phyloP scores from a whole-genome alignment of 2,888 invertebrate species.

The Mamestra brassicae region DNA sequence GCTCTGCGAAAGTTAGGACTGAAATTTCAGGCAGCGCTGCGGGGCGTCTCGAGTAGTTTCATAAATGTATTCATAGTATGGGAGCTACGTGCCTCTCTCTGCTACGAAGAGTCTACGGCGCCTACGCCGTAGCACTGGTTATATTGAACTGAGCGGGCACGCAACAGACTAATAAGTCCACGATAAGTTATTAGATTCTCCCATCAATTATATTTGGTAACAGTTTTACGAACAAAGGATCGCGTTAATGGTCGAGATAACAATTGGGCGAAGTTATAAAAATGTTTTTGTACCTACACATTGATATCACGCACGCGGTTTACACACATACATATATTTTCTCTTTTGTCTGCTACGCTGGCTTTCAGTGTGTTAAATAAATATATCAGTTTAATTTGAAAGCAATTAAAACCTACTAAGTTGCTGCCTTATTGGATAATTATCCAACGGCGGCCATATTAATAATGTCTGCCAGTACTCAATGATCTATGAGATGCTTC shows the following conservation, averaged over 20 bases:
- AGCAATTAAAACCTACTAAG: constrained; percentile 15
- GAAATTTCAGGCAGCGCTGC: constrained; percentile 39
- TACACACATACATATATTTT: neutral
- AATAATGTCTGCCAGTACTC: neutral
- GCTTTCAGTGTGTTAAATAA: neutral
- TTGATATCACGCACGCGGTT: neutral
- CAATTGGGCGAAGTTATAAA: neutral
- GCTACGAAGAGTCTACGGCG: constrained; percentile 51
- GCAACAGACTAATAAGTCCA: constrained; percentile 25
- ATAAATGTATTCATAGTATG: constrained; percentile 60
- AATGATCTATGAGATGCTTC: neutral
- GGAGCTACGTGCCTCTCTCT: constrained; percentile 51
- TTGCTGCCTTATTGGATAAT: neutral
- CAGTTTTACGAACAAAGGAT: constrained; percentile 22
- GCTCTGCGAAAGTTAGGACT: constrained; percentile 19
- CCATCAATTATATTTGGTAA: too few relatives aligned
- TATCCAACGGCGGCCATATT: neutral
- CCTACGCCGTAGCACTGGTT: constrained; percentile 62
- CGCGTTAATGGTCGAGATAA: neutral
- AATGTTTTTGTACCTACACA: neutral
- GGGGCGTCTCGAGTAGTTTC: constrained; percentile 43
- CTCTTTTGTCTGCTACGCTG: neutral
- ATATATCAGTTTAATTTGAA: neutral
- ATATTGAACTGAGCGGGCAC: constrained; percentile 42
- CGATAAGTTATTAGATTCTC: constrained; percentile 19